Base-by-base conservation (phyloP, 2,888 invertebrate genomes). In the Himalopsyche japonica region DNA sequence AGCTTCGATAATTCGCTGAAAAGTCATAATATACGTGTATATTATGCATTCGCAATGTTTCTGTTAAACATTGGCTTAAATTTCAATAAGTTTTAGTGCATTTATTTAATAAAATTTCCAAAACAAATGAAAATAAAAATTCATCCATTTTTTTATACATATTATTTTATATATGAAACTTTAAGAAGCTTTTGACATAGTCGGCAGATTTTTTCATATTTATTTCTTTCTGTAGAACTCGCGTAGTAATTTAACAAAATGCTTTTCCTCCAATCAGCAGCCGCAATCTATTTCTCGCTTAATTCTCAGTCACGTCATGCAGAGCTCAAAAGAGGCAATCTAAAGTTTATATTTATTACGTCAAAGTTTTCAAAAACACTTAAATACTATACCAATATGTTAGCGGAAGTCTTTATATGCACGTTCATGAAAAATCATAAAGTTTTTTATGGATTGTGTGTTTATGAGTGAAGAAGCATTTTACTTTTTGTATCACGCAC, bases 291-390 rank as follows among this genome's bases (percentile, higher is more conserved):
- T 78, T 82, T 77, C 57, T 77, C 78, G 78, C 57, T 82, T 48
- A 82, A 57, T 78, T 57, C 49, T 57, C 12, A 20, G n/a, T 30
- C 82, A 78, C 82, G 78, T 78, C 78, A 82, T 78, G 82, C 82
- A 82, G 77, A 78, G 78, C 78, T 78, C 43, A 82, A 77, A 47
- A 78, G 77, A 77, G 77, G 37, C 34, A 57, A 57, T 57, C 57
- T 57, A 4, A 57, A 57, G 6, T 57, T 57, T 20, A n/a, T 57
- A 57, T 57, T 1, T 20, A 3, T 57, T 57, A 57, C 57, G 57
- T 57, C 20, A 57, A 20, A 57, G 15, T 15, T 15, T 43, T 57
- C n/a, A 20, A 7, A 20, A n/a, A 57, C 57, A 20, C 57, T 57
- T 57, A 57, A 57, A 57, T 57, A 20, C 10, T 43, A 43, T 43